phyloP scores from a whole-genome alignment of 2,888 invertebrate species.

The Pollenia griseotomentosa region DNA sequence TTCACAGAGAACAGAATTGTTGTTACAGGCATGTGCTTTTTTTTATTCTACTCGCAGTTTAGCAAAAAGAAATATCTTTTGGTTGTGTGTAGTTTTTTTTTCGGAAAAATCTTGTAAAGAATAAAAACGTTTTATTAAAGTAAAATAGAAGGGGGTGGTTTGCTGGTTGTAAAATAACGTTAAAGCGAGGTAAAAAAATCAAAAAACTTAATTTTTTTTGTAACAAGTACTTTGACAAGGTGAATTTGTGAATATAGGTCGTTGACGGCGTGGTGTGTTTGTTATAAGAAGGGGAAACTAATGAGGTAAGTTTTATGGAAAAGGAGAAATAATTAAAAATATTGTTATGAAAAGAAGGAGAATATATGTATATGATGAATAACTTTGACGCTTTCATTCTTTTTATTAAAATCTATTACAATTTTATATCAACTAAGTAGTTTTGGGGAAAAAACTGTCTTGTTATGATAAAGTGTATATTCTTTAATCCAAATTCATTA shows the following conservation, averaged over 20 bases:
- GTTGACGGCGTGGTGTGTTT: conserved; percentile 70
- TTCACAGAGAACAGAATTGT: background rate
- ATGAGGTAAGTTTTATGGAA: conserved; percentile 14
- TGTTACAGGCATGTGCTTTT: conserved; percentile 49
- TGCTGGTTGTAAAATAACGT: conserved; percentile 19
- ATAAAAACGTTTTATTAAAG: conserved; percentile 43
- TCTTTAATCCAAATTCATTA: too few species aligned
- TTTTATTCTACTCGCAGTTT: conserved; percentile 14
- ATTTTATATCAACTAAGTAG: too few species aligned
- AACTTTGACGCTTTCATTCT: too few species aligned
- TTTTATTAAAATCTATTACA: too few species aligned
- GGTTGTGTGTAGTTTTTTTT: conserved; percentile 1
- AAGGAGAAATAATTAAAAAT: background rate
- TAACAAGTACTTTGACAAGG: conserved; percentile 10
- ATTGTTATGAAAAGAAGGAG: background rate
- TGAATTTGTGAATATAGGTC: conserved; percentile 67
- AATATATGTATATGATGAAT: background rate
- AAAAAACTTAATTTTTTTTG: background rate
- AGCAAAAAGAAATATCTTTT: conserved; percentile 32
- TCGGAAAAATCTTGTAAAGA: conserved; percentile 21
- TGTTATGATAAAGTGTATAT: too few species aligned
- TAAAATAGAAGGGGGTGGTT: conserved; percentile 51
- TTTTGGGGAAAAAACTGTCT: too few species aligned
- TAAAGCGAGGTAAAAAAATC: conserved; percentile 12
- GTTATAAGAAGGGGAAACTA: conserved; percentile 51